These are phyloP conservation scores for Taurulus bubalis DNA, from an alignment of 2,113 vertebrate species.

Conservation along the genomic window DNA sequence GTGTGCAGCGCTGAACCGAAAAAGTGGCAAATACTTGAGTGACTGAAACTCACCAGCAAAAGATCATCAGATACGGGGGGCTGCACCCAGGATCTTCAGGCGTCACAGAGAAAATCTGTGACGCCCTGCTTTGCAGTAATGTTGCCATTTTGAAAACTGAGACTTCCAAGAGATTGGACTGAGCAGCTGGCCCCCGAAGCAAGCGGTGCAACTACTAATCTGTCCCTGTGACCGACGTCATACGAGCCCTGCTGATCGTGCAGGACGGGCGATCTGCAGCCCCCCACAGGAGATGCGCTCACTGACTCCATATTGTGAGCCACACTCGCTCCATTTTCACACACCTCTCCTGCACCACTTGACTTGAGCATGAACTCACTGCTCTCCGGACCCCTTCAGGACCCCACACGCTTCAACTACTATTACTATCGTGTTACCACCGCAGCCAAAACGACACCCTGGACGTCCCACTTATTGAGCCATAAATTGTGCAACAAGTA, in stretches of 20 bases:
- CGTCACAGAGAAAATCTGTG: no score
- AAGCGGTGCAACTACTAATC: constrained; percentile 72
- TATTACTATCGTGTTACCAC: neutral
- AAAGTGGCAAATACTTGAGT: neutral
- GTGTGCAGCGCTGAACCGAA: neutral
- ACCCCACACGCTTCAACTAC: neutral
- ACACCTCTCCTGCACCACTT: constrained; percentile 40
- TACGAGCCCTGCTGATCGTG: constrained; percentile 76
- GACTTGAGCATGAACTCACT: constrained; percentile 32
- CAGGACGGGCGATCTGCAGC: constrained; percentile 64
- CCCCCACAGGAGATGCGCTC: constrained; percentile 49
- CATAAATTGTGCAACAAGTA: neutral
- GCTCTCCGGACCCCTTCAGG: neutral
- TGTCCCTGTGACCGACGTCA: constrained; percentile 75
- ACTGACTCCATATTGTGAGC: constrained; percentile 61
- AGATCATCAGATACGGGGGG: neutral
- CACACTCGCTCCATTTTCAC: constrained; percentile 62
- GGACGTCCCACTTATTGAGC: neutral
- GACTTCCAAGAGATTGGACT: constrained; percentile 62
- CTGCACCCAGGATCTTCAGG: neutral
- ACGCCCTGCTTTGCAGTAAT: constrained; percentile 36
- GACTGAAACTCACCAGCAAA: constrained; percentile 5
- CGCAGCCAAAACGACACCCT: neutral
- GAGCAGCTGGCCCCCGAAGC: constrained; percentile 70
- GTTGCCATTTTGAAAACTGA: constrained; percentile 21